These are phyloP conservation scores for Biston betularia DNA, from an alignment of 2,888 invertebrate genomes.

Conservation along the genomic window DNA sequence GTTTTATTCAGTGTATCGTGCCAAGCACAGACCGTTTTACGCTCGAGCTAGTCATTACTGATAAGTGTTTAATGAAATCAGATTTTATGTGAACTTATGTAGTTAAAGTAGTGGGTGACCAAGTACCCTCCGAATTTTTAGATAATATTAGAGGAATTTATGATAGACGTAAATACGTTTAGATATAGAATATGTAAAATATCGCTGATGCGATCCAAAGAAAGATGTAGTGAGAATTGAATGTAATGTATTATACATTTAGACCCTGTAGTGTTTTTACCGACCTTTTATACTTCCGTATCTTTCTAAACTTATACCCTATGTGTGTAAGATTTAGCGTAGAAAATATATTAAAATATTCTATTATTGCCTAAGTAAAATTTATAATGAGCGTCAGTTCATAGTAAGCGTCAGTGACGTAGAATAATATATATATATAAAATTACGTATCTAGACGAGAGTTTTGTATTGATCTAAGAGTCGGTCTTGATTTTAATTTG, in stretches of 20 bases:
- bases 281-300: conserved; percentile 79
- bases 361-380: background rate
- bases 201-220: conserved; percentile 60
- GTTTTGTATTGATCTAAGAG: no score
- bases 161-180: conserved; percentile 47
- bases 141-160: conserved; percentile 60
- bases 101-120: conserved; percentile 61
- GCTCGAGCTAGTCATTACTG: conserved; percentile 60
- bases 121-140: conserved; percentile 74
- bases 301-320: conserved; percentile 60
- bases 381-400: background rate
- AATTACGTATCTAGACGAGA: background rate
- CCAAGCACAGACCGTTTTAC: conserved; percentile 62
- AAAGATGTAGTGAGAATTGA: conserved; percentile 80
- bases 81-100: conserved; percentile 42
- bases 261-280: conserved; percentile 80
- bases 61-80: conserved; percentile 44
- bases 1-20: conserved; percentile 55
- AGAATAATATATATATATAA: background rate
- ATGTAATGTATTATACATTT: conserved; percentile 73
- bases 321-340: conserved; percentile 29
- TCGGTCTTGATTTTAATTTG: background rate
- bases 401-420: background rate
- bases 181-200: conserved; percentile 37
- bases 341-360: background rate